These are phyloP conservation scores for Salpingus planirostris DNA, from an alignment of 2,888 invertebrate genomes.

Conservation along the genomic window DNA sequence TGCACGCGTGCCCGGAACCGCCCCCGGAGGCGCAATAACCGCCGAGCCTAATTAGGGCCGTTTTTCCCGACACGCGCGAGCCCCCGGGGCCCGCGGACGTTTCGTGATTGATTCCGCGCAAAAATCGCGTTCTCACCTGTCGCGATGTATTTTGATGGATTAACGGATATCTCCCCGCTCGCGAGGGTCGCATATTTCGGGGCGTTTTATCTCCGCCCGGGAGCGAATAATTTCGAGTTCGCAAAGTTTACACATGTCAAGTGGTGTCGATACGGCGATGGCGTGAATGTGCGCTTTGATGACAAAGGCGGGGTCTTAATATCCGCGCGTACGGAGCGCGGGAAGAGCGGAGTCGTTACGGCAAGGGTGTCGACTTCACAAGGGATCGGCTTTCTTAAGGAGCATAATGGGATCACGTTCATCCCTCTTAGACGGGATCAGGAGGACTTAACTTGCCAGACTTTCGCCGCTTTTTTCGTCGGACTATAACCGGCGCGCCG, in stretches of 20 bases:
- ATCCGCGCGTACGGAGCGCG: conserved; percentile 39
- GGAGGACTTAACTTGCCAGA: conserved; percentile 35
- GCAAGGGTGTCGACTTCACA: conserved; percentile 40
- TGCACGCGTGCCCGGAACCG: no score
- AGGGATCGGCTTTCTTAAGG: conserved; percentile 42
- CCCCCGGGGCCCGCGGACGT: no score
- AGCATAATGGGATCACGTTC: conserved; percentile 44
- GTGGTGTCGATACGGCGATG: conserved; percentile 36
- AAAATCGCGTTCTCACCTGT: conserved; percentile 34
- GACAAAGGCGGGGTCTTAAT: conserved; percentile 40
- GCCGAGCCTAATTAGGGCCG: no score
- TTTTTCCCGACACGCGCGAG: no score
- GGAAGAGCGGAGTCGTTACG: conserved; percentile 31
- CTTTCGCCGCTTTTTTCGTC: conserved; percentile 38
- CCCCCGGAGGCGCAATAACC: no score
- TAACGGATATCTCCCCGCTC: conserved; percentile 76
- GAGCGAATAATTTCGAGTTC: conserved; percentile 32
- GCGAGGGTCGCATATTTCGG: conserved; percentile 57
- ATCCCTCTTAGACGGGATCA: conserved; percentile 42
- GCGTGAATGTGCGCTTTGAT: conserved; percentile 34
- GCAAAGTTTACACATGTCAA: conserved; percentile 40
- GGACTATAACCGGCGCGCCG: no score
- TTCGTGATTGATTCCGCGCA: no score
- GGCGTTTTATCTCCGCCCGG: conserved; percentile 33
- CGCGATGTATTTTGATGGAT: conserved; percentile 65